Evolutionary conservation across 2,113 vertebrate species (phyloP).

Genomic region (Heterotis niloticus): DNA sequence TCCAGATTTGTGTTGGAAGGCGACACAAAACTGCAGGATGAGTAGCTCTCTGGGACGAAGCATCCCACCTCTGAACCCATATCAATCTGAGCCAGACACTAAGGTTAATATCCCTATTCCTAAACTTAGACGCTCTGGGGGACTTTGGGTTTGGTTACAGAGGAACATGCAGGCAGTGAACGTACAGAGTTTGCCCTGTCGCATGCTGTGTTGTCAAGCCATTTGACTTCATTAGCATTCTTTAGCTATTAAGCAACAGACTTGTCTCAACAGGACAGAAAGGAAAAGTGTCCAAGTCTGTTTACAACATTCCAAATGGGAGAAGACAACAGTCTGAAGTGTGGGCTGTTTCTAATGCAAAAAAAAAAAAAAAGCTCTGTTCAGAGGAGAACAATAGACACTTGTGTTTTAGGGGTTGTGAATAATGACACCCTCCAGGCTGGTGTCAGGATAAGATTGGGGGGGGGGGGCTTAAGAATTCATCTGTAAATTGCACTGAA

Average conservation of each 20-base stretch:
- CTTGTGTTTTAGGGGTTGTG: slow-evolving; percentile 1
- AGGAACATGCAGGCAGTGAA: too few species aligned
- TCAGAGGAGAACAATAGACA: slow-evolving; percentile 6
- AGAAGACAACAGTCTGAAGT: neutral
- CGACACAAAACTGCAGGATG: too few species aligned
- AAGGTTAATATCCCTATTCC: too few species aligned
- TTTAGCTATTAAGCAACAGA: slow-evolving; percentile 20
- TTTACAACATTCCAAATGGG: neutral
- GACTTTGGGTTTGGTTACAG: too few species aligned
- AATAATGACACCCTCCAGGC: neutral
- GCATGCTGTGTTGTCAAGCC: neutral
- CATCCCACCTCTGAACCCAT: too few species aligned
- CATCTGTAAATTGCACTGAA: neutral
- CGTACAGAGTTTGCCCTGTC: neutral
- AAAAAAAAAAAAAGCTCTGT: neutral
- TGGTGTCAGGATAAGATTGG: neutral
- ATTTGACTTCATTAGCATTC: slow-evolving; percentile 28
- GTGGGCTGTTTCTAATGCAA: neutral
- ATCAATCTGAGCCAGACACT: too few species aligned
- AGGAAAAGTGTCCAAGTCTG: neutral
- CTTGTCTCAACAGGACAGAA: slow-evolving; percentile 22
- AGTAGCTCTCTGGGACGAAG: too few species aligned
- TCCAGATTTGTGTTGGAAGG: too few species aligned
- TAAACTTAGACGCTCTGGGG: too few species aligned
- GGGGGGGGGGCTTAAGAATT: too few species aligned